Conservation (phyloP, 2,888 invertebrate species). For the Esperia sulphurella region DNA sequence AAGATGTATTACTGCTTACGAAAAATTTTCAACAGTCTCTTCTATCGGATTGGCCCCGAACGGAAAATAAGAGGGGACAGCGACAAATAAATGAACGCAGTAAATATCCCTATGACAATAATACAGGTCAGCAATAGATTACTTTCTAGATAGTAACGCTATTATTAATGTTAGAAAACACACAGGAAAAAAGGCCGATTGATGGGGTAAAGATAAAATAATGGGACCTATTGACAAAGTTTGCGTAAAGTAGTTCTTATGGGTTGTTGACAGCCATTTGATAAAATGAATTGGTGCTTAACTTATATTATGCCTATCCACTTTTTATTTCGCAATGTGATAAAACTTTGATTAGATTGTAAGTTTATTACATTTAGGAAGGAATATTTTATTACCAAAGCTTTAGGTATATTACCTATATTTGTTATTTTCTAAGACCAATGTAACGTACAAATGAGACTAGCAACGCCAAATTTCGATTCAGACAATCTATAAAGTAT, state of each 20-base stretch:
- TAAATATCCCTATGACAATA: slow-evolving; percentile 79
- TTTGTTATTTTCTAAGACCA: too few relatives aligned
- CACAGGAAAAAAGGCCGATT: slow-evolving; percentile 69
- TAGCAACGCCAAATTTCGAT: too few relatives aligned
- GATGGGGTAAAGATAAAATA: slow-evolving; percentile 56
- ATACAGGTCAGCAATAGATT: slow-evolving; percentile 80
- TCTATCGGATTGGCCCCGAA: slow-evolving; percentile 76
- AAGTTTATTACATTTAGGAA: background rate
- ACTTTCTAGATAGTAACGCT: slow-evolving; percentile 64
- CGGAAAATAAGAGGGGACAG: slow-evolving; percentile 79
- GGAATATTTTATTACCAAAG: too few relatives aligned
- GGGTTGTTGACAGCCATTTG: slow-evolving; percentile 20
- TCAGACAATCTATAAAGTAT: background rate
- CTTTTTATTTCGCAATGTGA: slow-evolving; percentile 4
- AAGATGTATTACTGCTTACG: slow-evolving; percentile 79
- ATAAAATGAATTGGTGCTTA: slow-evolving; percentile 18
- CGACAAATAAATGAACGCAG: slow-evolving; percentile 73
- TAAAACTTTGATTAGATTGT: background rate
- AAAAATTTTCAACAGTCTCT: slow-evolving; percentile 77
- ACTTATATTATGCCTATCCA: too few relatives aligned
- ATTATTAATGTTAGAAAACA: slow-evolving; percentile 76
- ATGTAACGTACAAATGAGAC: too few relatives aligned
- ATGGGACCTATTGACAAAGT: slow-evolving; percentile 48
- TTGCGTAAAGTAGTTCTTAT: slow-evolving; percentile 21
- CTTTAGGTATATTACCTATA: too few relatives aligned